Percentiles rank a stretch among this genome's conserved stretches.
These are phyloP conservation scores for Ceratina japonica DNA, from an alignment of 1,140 invertebrate species.

Conservation along the genomic window DNA sequence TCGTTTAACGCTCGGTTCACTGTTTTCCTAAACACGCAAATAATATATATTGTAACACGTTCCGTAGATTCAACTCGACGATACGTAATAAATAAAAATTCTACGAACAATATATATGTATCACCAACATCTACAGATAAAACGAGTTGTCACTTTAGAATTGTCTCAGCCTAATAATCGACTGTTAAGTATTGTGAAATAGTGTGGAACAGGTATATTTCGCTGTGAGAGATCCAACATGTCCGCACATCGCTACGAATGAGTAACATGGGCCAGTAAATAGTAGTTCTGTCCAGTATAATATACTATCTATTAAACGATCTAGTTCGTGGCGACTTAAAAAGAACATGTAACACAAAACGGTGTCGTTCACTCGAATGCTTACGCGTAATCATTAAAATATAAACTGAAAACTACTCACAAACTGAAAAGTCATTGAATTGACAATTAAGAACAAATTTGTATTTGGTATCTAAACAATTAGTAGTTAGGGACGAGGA, in stretches of 20 bases:
- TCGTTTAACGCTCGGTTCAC: not conserved
- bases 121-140: constrained; percentile 4
- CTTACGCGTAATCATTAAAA: not conserved
- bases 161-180: constrained; percentile 49
- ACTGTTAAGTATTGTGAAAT: constrained; percentile 6
- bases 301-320: not conserved
- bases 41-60: constrained; percentile 11
- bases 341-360: too few relatives aligned
- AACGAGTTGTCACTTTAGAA: constrained; percentile 48
- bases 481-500: not conserved
- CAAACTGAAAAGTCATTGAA: constrained; percentile 58
- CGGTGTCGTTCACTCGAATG: not conserved
- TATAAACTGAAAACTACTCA: constrained; percentile 66
- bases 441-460: not conserved
- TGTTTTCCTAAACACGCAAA: not conserved
- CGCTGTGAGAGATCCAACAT: constrained; percentile 11
- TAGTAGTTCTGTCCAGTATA: not conserved
- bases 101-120: not conserved
- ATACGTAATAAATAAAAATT: constrained; percentile 21
- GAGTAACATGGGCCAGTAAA: constrained; percentile 18
- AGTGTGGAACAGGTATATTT: constrained; percentile 11
- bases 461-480: not conserved
- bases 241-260: not conserved
- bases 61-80: constrained; percentile 40
- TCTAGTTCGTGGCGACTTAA: constrained; percentile 2